These are phyloP conservation scores for Aldrovandia affinis DNA, from an alignment of 2,797 vertebrate species.

Conservation along the genomic window DNA sequence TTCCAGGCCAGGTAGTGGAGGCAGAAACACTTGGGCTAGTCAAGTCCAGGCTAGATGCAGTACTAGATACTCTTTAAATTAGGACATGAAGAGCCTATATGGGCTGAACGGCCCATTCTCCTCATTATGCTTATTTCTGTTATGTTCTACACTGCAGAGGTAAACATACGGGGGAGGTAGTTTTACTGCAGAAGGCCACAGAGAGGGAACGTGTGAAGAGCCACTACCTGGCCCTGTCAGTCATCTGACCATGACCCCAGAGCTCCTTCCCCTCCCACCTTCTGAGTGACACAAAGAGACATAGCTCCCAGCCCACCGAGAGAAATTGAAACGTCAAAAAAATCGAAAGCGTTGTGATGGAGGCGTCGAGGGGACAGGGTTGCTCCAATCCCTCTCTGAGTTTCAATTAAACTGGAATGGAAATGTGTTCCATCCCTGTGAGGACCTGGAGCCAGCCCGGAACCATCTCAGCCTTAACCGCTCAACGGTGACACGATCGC, in stretches of 20 bases:
- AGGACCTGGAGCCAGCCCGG: slow-evolving; percentile 1
- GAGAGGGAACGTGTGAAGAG: slow-evolving; percentile 52
- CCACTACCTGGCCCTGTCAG: slow-evolving; percentile 55
- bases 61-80: no score
- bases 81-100: no score
- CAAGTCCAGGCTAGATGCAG: no score
- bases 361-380: slow-evolving; percentile 49
- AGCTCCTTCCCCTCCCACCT: slow-evolving; percentile 57
- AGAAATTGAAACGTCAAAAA: slow-evolving; percentile 73
- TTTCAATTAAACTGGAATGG: slow-evolving; percentile 48
- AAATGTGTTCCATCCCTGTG: background rate
- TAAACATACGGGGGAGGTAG: no score
- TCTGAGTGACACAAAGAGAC: slow-evolving; percentile 66
- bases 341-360: slow-evolving; percentile 63
- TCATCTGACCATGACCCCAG: slow-evolving; percentile 65
- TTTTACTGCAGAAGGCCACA: no score
- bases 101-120: no score
- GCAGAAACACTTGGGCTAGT: no score
- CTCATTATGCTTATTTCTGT: no score
- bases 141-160: no score
- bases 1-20: no score
- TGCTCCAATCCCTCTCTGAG: slow-evolving; percentile 55
- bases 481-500: background rate
- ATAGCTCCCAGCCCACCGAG: slow-evolving; percentile 59
- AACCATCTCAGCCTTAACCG: background rate